Conservation (phyloP, 2,113 vertebrate species). For the Phocoena phocoena region DNA sequence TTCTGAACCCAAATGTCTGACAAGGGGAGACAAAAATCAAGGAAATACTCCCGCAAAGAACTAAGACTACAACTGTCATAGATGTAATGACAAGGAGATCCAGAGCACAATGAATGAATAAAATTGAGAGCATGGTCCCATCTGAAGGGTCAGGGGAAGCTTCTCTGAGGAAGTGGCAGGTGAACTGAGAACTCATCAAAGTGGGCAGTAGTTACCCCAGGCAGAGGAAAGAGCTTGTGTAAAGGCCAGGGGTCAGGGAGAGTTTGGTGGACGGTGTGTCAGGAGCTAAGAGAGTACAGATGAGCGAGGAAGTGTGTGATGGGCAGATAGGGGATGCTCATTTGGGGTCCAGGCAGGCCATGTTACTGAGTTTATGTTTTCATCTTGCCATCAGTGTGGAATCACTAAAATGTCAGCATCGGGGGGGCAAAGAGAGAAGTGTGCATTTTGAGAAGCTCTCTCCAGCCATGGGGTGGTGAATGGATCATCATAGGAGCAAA, state of each 20-base stretch:
- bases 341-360: neutral
- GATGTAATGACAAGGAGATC: neutral
- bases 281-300: neutral
- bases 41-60: neutral
- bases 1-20: neutral
- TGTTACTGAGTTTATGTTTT: neutral
- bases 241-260: neutral
- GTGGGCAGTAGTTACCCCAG: neutral
- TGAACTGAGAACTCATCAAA: neutral
- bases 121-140: neutral
- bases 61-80: neutral
- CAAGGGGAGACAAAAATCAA: neutral
- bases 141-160: fast-evolving
- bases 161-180: neutral
- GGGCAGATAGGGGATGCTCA: fast-evolving
- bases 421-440: neutral
- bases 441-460: neutral
- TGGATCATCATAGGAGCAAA: neutral
- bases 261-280: fast-evolving
- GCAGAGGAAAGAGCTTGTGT: neutral
- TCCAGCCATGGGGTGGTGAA: neutral
- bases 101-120: fast-evolving
- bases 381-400: neutral
- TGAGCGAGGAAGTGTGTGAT: fast-evolving
- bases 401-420: neutral